Base-by-base conservation (phyloP, 92 coral and sea anemone species). In the Paramuricea clavata region DNA sequence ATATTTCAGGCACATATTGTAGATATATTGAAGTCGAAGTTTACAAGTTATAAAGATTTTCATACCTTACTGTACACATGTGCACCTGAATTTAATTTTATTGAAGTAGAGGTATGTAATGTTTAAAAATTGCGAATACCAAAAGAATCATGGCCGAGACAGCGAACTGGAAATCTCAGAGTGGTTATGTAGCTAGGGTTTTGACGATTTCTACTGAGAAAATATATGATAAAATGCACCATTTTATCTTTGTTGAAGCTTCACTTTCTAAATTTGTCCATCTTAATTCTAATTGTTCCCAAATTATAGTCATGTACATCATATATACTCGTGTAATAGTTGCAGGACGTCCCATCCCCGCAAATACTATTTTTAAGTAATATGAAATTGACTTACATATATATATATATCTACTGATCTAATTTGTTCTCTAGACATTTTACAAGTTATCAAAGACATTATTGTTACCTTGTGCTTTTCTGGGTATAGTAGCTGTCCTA, bases 81-180 rank as follows among this genome's bases (percentile, higher is more conserved):
- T 42, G 99, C 99, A 19, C 98, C 99, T 1, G 99, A 96, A 91
- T 96, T 96, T 83, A 95, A 96, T 83, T 96, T 96, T 60, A 70
- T 94, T 32, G 99, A 96, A 78, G 76, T 78, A 30, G 96, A 96
- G 98, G 99, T 94, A 79, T 3, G 91, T 83, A 3, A 43, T 17
- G 22, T 19, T 5, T 57, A 19, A 17, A 6, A 16, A 6, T 72
- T 22, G 3, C 23, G 35, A 2, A 17, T 54, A 54, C 17, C 26
- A 5, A 54, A 21, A 19, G 23, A 19, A n/a, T n/a, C n/a, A n/a
- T n/a, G n/a, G n/a, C n/a, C n/a, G n/a, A n/a, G n/a, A n/a, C n/a
- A n/a, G n/a, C n/a, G n/a, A n/a, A n/a, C n/a, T n/a, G n/a, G n/a
- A n/a, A n/a, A n/a, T n/a, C n/a, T n/a, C n/a, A n/a, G n/a, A n/a